These are phyloP conservation scores for Latrodectus hesperus DNA, from an alignment of 2,888 invertebrate species.

Conservation along the genomic window DNA sequence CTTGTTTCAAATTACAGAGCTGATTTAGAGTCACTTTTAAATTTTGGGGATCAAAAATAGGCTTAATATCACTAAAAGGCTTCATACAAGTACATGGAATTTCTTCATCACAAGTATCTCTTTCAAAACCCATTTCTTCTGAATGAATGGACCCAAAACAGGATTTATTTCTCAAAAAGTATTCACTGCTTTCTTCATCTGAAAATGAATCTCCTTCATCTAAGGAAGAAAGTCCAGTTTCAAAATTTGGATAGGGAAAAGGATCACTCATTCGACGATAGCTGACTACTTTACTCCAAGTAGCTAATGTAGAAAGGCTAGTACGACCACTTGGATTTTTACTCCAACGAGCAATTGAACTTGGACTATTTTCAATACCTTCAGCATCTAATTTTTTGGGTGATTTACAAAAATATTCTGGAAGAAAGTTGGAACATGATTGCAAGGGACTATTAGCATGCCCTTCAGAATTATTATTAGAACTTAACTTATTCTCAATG, in stretches of 20 bases:
- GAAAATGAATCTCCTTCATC: slow-evolving; percentile 37
- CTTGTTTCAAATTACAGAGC: slow-evolving; percentile 48
- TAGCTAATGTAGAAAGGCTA: slow-evolving; percentile 60
- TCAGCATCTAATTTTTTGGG: slow-evolving; percentile 19
- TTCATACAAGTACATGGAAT: background rate
- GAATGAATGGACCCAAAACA: background rate
- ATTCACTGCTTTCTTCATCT: slow-evolving; percentile 45
- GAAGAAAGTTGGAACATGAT: slow-evolving; percentile 56
- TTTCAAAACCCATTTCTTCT: slow-evolving; percentile 23
- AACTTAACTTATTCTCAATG: background rate
- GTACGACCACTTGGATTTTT: slow-evolving; percentile 55
- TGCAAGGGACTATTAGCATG: slow-evolving; percentile 58
- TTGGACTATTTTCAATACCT: slow-evolving; percentile 51
- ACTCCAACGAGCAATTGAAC: slow-evolving; percentile 61
- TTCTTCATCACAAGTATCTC: slow-evolving; percentile 18
- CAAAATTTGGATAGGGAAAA: slow-evolving; percentile 33
- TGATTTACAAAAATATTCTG: slow-evolving; percentile 37
- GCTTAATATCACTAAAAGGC: background rate
- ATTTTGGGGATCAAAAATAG: slow-evolving; percentile 9
- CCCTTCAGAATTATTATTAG: slow-evolving; percentile 7
- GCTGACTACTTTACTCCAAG: slow-evolving; percentile 63
- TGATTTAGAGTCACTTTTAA: slow-evolving; percentile 38
- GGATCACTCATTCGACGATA: slow-evolving; percentile 60
- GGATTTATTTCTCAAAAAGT: too few species aligned
- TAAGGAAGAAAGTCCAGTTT: background rate